A percentile compares a stretch with the other conserved stretches of the same genome.
These are phyloP conservation scores for Poicephalus gulielmi DNA, from an alignment of 2,113 vertebrate species.

Conservation along the genomic window DNA sequence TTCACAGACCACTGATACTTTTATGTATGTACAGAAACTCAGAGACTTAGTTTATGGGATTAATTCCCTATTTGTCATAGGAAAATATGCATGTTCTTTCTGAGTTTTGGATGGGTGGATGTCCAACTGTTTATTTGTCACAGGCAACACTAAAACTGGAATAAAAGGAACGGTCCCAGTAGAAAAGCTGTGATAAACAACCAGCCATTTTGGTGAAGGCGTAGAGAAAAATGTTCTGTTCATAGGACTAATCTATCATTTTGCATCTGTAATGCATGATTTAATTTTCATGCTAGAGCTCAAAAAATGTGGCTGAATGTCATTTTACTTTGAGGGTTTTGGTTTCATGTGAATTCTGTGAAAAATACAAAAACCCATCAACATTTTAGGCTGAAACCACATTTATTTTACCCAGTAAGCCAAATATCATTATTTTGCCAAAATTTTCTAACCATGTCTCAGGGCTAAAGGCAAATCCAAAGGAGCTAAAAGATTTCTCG, in stretches of 20 bases:
- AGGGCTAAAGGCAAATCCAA: background rate
- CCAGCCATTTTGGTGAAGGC: background rate
- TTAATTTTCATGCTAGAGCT: background rate
- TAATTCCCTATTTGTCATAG: background rate
- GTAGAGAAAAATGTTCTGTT: conserved; percentile 3
- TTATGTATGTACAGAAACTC: background rate
- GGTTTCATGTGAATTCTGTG: background rate
- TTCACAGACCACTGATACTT: background rate
- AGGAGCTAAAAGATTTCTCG: background rate
- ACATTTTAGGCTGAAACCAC: background rate
- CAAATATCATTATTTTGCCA: background rate
- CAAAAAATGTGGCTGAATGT: background rate
- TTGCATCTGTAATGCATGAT: background rate
- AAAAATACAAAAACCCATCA: background rate
- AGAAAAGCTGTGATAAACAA: background rate
- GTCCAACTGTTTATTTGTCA: background rate
- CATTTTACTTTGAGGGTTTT: background rate
- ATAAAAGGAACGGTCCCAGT: background rate
- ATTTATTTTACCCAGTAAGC: background rate
- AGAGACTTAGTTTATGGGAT: background rate
- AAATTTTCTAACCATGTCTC: background rate
- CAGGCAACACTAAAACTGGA: background rate
- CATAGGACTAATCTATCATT: background rate
- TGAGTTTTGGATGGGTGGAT: background rate
- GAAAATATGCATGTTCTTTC: background rate